Base-by-base conservation (phyloP, 2,797 vertebrate species). In the Todus mexicanus region DNA sequence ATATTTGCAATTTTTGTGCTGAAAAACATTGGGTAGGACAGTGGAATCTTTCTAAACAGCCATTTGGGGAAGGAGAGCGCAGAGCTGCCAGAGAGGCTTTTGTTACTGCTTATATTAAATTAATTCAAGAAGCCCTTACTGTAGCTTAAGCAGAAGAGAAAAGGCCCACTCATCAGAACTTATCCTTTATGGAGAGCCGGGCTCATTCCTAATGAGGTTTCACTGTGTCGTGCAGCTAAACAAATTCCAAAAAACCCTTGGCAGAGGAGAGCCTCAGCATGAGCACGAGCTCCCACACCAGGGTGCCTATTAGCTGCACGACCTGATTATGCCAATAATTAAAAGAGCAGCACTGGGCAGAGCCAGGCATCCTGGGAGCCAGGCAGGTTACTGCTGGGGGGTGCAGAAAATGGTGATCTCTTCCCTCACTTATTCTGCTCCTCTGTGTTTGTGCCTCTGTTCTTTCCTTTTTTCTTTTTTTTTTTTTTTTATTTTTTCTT, bases 101-200 rank as follows among this genome's bases (percentile, higher is more conserved):
- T 87, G 69, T 68, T 91, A 75, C 61, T 89, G 82, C 82, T 74
- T 83, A 74, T 82, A 85, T 51, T 25, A 68, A 91, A 93, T 95
- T 88, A 78, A 95, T 70, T 65, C 71, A 70, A 90, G 84, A 76
- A 90, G 68, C 73, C 92, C 82, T 86, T 92, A 53, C 33, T 35
- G 89, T 4, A 74, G 37, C 53, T 94, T 18, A 54, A 56, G 82
- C 61, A 89, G 65, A 84, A 86, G 53, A 85, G 56, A 85, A 91
- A 96, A 92, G 84, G 83, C 26, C 12, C 74, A 90, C 83, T 94
- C 61, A 85, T 92, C 87, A 93, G 84, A 92, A 88, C 72, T 92
- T 83, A 95, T 68, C 69, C 77, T 87, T 94, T 90, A 69, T 87
- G 85, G 51, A 95, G 72, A 75, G 80, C 63, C 7, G 3, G 11